phyloP scores from a whole-genome alignment of 2,888 invertebrate genomes.

The Protophormia terraenovae region DNA sequence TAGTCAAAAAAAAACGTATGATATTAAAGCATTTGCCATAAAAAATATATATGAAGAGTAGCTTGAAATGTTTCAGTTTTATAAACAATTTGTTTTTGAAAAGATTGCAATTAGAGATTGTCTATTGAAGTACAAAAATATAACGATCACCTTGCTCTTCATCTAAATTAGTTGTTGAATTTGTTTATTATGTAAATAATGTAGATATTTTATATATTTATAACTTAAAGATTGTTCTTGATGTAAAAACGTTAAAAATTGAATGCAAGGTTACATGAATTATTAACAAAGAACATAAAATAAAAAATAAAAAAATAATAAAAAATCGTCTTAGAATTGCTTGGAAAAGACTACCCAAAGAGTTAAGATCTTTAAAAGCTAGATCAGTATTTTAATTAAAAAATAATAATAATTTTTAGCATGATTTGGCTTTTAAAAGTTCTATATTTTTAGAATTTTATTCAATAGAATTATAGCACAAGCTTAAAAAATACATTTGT shows the following conservation, averaged over 20 bases:
- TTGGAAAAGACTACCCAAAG: not conserved
- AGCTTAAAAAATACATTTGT: no score
- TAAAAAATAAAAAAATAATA: conserved; percentile 9
- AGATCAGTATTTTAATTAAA: no score
- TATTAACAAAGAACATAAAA: conserved; percentile 19
- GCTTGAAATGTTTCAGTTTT: no score
- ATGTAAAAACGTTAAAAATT: conserved; percentile 58
- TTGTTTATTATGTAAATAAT: conserved; percentile 52
- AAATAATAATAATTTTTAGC: no score
- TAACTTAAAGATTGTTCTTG: conserved; percentile 39
- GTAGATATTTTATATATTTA: not conserved
- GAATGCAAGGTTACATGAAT: conserved; percentile 59
- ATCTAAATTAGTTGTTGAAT: conserved; percentile 56
- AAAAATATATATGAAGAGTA: not conserved
- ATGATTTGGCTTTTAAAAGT: no score
- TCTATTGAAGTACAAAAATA: conserved; percentile 12
- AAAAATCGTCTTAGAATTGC: conserved; percentile 17
- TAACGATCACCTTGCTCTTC: conserved; percentile 64
- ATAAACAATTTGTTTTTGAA: not conserved
- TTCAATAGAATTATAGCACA: no score
- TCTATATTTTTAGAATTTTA: no score
- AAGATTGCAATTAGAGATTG: conserved; percentile 60
- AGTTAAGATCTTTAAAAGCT: no score
- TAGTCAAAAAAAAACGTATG: conserved; percentile 46
- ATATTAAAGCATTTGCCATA: not conserved